Evolutionary conservation across 1,140 invertebrate genomes (phyloP).

Genomic region (Drosophila guanche): DNA sequence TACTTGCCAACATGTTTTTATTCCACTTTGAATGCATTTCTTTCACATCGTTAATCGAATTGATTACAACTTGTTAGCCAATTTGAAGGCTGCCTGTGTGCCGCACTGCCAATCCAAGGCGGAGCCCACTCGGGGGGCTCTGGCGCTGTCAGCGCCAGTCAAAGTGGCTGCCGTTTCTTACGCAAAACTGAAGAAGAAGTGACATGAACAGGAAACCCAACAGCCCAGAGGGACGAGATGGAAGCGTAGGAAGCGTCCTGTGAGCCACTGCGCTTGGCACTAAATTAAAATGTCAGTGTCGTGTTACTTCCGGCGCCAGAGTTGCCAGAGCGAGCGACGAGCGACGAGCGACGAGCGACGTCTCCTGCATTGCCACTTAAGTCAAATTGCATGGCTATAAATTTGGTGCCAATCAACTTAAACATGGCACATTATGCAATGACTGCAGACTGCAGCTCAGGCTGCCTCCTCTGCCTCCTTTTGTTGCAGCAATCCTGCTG

Average conservation of each 20-base stretch:
- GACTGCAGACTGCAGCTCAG: constrained; percentile 5
- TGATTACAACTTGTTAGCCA: too few relatives aligned
- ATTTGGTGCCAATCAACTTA: constrained; percentile 80
- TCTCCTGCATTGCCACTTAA: constrained; percentile 59
- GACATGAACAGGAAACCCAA: constrained; percentile 41
- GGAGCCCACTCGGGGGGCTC: neutral
- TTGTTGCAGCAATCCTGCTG: constrained; percentile 17
- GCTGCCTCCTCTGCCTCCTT: constrained; percentile 14
- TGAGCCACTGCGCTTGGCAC: constrained; percentile 63
- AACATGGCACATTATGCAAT: constrained; percentile 68
- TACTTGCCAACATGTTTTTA: too few relatives aligned
- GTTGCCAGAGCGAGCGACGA: constrained; percentile 23
- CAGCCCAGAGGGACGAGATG: neutral
- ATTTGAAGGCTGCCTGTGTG: too few relatives aligned
- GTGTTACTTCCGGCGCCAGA: constrained; percentile 72
- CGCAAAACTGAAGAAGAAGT: constrained; percentile 43
- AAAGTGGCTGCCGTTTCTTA: constrained; percentile 51
- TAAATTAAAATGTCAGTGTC: constrained; percentile 82
- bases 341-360: constrained; percentile 19
- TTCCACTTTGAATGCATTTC: too few relatives aligned
- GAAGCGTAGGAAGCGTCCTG: neutral
- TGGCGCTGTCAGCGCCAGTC: constrained; percentile 49
- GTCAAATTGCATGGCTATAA: constrained; percentile 80
- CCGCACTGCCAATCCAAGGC: too few relatives aligned
- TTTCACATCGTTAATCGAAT: too few relatives aligned